phyloP scores from a whole-genome alignment of 2,113 vertebrate genomes.

The Morone chrysops region DNA sequence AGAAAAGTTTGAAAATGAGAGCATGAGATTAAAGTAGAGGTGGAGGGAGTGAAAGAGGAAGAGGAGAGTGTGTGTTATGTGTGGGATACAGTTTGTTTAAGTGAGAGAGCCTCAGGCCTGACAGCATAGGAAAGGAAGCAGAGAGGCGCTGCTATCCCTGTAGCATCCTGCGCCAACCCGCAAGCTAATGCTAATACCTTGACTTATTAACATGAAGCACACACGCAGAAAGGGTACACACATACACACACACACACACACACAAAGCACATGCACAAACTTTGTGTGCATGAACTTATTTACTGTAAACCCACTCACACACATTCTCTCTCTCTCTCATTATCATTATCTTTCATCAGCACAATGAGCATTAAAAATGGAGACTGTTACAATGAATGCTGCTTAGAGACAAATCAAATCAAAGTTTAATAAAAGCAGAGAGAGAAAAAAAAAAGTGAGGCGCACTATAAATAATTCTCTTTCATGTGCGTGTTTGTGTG shows the following conservation, averaged over 20 bases:
- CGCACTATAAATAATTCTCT: conserved; percentile 79
- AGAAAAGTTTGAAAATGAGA: conserved; percentile 56
- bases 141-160: conserved; percentile 50
- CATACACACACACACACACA: conserved; percentile 23
- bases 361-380: conserved; percentile 76
- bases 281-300: conserved; percentile 37
- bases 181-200: conserved; percentile 68
- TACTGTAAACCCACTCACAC: conserved; percentile 62
- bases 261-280: conserved; percentile 8
- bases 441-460: conserved; percentile 24
- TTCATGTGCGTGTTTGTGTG: conserved; percentile 65
- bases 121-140: conserved; percentile 65
- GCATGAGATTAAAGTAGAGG: conserved; percentile 48
- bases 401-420: conserved; percentile 79
- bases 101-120: conserved; percentile 49
- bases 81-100: conserved; percentile 11
- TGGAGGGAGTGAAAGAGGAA: conserved; percentile 13
- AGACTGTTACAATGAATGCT: conserved; percentile 53
- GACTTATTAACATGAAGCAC: conserved; percentile 61
- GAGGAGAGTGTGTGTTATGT: background rate
- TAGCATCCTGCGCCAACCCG: conserved; percentile 64
- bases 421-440: conserved; percentile 74
- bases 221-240: background rate
- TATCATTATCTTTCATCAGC: conserved; percentile 75
- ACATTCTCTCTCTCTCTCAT: conserved; percentile 43